These are phyloP conservation scores for Noturus placidus DNA, from an alignment of 2,113 vertebrate species.

Conservation along the genomic window DNA sequence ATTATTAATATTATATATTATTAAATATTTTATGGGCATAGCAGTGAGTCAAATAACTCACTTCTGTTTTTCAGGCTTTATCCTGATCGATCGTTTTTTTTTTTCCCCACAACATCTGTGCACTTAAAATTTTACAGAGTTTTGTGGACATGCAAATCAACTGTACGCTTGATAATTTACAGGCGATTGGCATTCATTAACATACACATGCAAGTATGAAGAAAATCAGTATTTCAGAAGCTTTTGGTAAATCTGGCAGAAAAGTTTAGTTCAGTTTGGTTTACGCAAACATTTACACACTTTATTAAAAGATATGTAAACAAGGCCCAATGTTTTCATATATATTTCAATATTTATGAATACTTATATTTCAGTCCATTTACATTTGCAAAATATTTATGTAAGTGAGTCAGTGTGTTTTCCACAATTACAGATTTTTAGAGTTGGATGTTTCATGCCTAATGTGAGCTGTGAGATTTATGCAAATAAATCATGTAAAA, in stretches of 20 bases:
- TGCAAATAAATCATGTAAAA: slow-evolving; percentile 49
- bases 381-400: background rate
- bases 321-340: background rate
- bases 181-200: background rate
- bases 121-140: background rate
- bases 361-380: background rate
- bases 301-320: background rate
- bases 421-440: background rate
- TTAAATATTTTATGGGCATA: background rate
- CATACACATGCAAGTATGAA: background rate
- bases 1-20: background rate
- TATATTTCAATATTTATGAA: background rate
- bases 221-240: background rate
- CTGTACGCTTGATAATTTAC: background rate
- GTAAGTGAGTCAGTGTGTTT: background rate
- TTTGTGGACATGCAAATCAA: background rate
- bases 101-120: background rate
- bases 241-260: background rate
- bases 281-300: background rate
- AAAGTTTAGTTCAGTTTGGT: background rate
- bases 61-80: background rate
- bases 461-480: slow-evolving; percentile 46
- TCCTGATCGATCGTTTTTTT: background rate
- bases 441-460: background rate
- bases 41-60: too few species aligned